Evolutionary conservation across 2,113 vertebrate species (phyloP).

Genomic region (Pomatostomus ruficeps): DNA sequence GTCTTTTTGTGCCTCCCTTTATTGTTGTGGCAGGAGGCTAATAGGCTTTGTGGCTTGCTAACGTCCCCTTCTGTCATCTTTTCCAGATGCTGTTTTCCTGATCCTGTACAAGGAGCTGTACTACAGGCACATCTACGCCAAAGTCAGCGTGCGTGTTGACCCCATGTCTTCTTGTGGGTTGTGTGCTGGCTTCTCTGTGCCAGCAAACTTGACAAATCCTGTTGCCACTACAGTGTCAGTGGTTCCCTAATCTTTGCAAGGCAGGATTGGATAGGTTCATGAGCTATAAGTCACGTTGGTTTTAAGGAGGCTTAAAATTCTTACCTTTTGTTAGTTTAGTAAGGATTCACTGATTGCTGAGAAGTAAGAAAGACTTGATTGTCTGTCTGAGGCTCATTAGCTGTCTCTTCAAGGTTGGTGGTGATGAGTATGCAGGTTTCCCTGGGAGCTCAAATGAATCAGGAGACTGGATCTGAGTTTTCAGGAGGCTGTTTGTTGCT

Average conservation of each 20-base stretch:
- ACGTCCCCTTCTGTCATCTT: background rate
- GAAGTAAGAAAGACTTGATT: background rate
- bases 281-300: background rate
- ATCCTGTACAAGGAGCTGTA: slow-evolving; percentile 98
- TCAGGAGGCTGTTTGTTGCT: background rate
- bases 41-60: background rate
- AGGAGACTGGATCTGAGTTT: background rate
- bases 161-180: background rate
- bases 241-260: background rate
- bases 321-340: background rate
- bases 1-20: background rate
- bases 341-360: background rate
- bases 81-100: slow-evolving; percentile 92
- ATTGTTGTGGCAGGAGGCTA: background rate
- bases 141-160: slow-evolving; percentile 93
- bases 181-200: background rate
- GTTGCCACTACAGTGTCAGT: background rate
- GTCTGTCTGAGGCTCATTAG: background rate
- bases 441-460: background rate
- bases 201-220: background rate
- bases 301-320: background rate
- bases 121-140: slow-evolving; percentile 97
- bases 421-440: background rate
- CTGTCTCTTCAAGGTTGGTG: background rate
- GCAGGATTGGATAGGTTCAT: background rate